phyloP scores from a whole-genome alignment of 37 sponge, comb jelly and placozoan genomes.

The Chondrilla cf. caribensis region DNA sequence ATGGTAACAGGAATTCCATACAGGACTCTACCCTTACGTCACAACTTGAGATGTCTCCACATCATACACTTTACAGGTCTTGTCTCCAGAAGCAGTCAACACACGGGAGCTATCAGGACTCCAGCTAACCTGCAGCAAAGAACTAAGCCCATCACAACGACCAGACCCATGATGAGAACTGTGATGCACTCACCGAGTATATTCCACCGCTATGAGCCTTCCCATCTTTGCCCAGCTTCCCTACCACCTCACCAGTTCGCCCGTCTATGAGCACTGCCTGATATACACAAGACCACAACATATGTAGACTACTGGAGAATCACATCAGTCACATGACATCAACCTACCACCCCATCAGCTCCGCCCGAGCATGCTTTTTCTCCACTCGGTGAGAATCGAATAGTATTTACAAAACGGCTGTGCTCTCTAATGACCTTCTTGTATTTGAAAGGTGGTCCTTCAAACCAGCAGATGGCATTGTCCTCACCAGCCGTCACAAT shows the following conservation, averaged over 20 bases:
- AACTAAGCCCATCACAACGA: neutral
- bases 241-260: slow-evolving; percentile 74
- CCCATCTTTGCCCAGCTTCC: slow-evolving; percentile 72
- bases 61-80: slow-evolving; percentile 95
- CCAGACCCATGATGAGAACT: neutral
- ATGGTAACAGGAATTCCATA: neutral
- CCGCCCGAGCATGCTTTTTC: slow-evolving; percentile 79
- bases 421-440: slow-evolving; percentile 63
- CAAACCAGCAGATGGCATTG: slow-evolving; percentile 50
- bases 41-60: slow-evolving; percentile 74
- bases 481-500: slow-evolving; percentile 93
- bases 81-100: slow-evolving; percentile 96
- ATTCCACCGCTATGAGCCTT: slow-evolving; percentile 89
- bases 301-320: neutral
- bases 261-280: slow-evolving; percentile 82
- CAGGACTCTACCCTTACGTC: slow-evolving; percentile 37
- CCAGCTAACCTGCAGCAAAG: slow-evolving; percentile 59
- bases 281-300: neutral
- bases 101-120: slow-evolving; percentile 77
- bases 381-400: slow-evolving; percentile 89
- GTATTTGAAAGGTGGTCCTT: slow-evolving; percentile 94
- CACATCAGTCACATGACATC: neutral
- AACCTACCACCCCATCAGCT: slow-evolving; percentile 74
- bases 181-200: slow-evolving; percentile 40
- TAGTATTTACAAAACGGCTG: slow-evolving; percentile 75